phyloP scores from a whole-genome alignment of 2,888 invertebrate species.

The Lepidocyrtoides sp. region DNA sequence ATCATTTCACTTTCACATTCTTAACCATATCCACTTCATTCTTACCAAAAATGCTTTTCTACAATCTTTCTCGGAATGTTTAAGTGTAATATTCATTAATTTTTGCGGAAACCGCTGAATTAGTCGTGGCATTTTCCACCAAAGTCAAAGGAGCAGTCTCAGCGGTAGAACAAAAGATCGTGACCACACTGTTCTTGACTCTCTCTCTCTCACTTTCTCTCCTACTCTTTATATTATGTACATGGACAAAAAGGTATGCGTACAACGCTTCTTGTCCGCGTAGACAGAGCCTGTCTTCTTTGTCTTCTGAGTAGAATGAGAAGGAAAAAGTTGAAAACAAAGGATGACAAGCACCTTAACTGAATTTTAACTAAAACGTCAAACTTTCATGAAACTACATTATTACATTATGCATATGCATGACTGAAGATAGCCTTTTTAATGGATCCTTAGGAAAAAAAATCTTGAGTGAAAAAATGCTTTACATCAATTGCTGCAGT shows the following conservation, averaged over 20 bases:
- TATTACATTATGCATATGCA: slow-evolving; percentile 10
- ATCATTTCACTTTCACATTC: not conserved
- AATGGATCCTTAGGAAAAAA: not conserved
- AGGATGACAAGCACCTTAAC: not conserved
- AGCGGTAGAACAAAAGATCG: not conserved
- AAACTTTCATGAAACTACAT: not conserved
- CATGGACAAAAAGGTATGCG: not conserved
- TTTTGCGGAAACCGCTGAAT: slow-evolving; percentile 48
- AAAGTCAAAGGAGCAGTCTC: not conserved
- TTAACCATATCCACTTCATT: slow-evolving; percentile 4
- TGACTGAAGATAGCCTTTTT: not conserved
- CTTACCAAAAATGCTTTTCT: not conserved
- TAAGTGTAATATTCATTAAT: slow-evolving; percentile 47
- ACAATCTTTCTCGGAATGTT: not conserved
- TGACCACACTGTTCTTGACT: not conserved
- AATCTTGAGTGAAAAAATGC: not conserved
- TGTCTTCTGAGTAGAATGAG: not conserved
- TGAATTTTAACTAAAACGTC: slow-evolving; percentile 22
- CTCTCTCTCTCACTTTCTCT: not conserved
- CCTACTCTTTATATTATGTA: slow-evolving; percentile 1
- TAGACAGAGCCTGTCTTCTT: not conserved
- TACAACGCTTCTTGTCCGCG: not conserved
- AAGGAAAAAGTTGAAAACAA: slow-evolving; percentile 18
- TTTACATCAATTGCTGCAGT: not conserved
- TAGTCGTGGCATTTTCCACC: slow-evolving; percentile 17